phyloP scores from a whole-genome alignment of 2,797 vertebrate species.

The Babyrousa celebensis region DNA sequence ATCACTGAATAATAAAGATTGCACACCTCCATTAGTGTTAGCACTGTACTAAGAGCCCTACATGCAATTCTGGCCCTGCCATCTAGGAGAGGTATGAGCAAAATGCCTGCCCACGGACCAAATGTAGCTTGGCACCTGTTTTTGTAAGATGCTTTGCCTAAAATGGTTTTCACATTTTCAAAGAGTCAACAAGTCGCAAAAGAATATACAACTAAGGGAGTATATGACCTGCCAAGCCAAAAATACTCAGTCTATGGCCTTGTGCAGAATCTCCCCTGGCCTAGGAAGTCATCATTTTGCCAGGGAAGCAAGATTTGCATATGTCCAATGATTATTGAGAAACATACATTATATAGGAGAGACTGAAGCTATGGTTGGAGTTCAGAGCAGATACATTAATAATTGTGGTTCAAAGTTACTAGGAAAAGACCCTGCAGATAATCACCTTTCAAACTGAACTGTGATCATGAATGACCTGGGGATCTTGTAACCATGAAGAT shows the following conservation, averaged over 20 bases:
- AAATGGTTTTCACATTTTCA: background rate
- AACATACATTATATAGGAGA: conserved; percentile 44
- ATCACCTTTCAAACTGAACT: background rate
- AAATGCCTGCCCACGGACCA: background rate
- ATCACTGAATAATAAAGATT: background rate
- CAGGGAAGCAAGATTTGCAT: background rate
- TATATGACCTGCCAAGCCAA: background rate
- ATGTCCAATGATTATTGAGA: background rate
- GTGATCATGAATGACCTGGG: background rate
- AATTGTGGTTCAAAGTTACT: background rate
- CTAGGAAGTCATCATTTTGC: background rate
- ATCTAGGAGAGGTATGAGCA: background rate
- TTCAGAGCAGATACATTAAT: background rate
- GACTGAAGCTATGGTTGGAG: background rate
- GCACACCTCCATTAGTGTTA: background rate
- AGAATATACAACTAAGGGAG: conserved; percentile 8
- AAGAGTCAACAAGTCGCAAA: background rate
- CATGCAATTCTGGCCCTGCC: background rate
- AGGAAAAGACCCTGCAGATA: background rate
- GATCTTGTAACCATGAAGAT: background rate
- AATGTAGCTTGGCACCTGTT: background rate
- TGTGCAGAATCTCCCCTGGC: background rate
- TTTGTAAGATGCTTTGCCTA: background rate
- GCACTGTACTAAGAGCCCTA: background rate
- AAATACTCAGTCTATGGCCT: background rate